A percentile compares a stretch with the other conserved stretches of the same genome.
phyloP scores from a whole-genome alignment of 2,113 vertebrate genomes.

The Eretmochelys imbricata region DNA sequence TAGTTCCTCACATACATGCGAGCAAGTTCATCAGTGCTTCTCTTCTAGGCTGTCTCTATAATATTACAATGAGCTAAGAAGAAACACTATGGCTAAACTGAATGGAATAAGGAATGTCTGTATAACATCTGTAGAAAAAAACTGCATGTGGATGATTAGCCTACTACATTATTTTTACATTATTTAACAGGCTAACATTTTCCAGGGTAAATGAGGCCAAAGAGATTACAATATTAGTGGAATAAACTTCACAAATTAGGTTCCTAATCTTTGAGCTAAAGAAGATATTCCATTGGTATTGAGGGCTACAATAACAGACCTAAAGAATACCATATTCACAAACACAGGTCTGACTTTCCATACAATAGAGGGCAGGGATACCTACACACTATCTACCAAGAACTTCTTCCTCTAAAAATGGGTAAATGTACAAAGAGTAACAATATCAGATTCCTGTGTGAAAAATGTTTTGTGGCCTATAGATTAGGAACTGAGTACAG shows the following conservation, averaged over 20 bases:
- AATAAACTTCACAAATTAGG: neutral
- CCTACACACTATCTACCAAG: neutral
- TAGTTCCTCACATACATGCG: too few relatives aligned
- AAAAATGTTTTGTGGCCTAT: neutral
- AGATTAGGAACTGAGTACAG: neutral
- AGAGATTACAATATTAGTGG: neutral
- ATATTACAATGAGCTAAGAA: neutral
- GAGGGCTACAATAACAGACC: fast-evolving
- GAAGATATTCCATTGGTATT: neutral
- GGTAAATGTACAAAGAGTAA: neutral
- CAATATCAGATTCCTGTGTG: neutral
- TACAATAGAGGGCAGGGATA: neutral
- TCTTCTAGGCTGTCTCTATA: neutral
- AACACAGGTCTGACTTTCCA: neutral
- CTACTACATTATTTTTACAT: neutral
- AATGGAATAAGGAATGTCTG: neutral
- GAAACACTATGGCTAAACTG: neutral
- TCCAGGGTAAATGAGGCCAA: fast-evolving
- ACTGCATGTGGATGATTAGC: neutral
- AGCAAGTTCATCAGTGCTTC: neutral
- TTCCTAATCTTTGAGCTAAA: neutral
- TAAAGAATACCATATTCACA: neutral
- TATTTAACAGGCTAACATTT: neutral
- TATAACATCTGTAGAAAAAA: neutral
- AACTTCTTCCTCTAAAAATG: neutral